Evolutionary conservation across 1,140 invertebrate genomes (phyloP), one percentile per base, ranked within the genome.

Genomic region (Cydia pomonella): DNA sequence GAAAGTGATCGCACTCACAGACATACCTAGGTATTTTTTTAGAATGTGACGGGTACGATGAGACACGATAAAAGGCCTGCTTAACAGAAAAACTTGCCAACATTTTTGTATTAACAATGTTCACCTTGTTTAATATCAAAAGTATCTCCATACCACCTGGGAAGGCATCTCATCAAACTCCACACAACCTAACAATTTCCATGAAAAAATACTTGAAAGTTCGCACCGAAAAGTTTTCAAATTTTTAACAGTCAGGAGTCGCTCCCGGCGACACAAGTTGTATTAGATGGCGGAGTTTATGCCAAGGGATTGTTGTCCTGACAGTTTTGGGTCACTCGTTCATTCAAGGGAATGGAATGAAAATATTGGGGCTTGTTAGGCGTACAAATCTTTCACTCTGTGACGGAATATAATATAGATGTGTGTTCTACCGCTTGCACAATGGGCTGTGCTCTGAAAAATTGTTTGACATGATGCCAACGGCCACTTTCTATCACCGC

Each of bases 131-230:
- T 47, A 47, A 16, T 13, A 47, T 53, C 53, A 23, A 59, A 59
- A 59, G 53, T 59, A 59, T 23, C 21, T 23, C 53, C 53, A 59
- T 53, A 18, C n/a, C 53, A 59, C 53, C 53, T 59, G 53, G 53
- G 53, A 59, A 10, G 21, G 6, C 9, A 3, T 59, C 18, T 59
- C 53, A 59, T 59, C 53, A 23, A 59, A 59, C 53, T 21, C n/a
- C 53, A 50, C 47, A 18, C 47, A 50, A 50, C 47, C 47, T 50
- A 59, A 59, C 53, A 59, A 59, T 59, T 59, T 59, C 18, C 53
- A 59, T 59, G 21, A 59, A 23, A 59, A 59, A 59, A 59, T 59
- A 59, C 53, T 59, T 59, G 53, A 59, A 23, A 23, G 53, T 59
- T 59, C 16, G 18, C 53, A 2, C 9, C 18, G 21, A 59, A 59